Conservation (phyloP, 2,888 invertebrate species). For the Pinctada fucata region DNA sequence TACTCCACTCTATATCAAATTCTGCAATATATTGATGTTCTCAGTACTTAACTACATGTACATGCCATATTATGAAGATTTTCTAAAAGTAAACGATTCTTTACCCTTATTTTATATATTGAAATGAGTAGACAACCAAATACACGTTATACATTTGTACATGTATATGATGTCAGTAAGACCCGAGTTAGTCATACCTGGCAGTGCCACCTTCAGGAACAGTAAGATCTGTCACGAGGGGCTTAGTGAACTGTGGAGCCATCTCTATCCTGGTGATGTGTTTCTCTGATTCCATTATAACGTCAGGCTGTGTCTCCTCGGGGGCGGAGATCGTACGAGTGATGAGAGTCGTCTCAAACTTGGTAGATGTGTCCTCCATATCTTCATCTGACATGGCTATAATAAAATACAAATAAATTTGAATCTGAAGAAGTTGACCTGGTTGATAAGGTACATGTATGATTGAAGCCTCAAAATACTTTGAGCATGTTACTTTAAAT, state of each 20-base stretch:
- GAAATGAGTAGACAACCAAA: no score
- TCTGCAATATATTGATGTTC: no score
- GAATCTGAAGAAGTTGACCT: not conserved
- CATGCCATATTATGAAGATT: no score
- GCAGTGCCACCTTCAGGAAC: slow-evolving; percentile 71
- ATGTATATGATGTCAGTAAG: no score
- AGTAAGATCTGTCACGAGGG: slow-evolving; percentile 80
- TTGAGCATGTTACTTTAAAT: no score
- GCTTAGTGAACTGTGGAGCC: slow-evolving; percentile 78
- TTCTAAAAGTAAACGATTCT: no score
- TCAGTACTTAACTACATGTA: no score
- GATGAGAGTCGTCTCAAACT: slow-evolving; percentile 15
- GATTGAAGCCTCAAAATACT: no score
- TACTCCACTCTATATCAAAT: no score
- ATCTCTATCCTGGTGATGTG: slow-evolving; percentile 61
- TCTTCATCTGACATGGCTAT: slow-evolving; percentile 36
- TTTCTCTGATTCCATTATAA: slow-evolving; percentile 56
- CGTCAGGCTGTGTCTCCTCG: slow-evolving; percentile 50
- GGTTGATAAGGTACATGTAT: not conserved
- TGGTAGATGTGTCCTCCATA: slow-evolving; percentile 3
- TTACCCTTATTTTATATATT: no score
- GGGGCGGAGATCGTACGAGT: slow-evolving; percentile 48
- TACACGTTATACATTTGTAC: no score
- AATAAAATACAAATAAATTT: not conserved
- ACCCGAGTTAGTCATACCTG: slow-evolving; percentile 57